These are phyloP conservation scores for Tiphia femorata DNA, from an alignment of 2,888 invertebrate genomes.

Conservation along the genomic window DNA sequence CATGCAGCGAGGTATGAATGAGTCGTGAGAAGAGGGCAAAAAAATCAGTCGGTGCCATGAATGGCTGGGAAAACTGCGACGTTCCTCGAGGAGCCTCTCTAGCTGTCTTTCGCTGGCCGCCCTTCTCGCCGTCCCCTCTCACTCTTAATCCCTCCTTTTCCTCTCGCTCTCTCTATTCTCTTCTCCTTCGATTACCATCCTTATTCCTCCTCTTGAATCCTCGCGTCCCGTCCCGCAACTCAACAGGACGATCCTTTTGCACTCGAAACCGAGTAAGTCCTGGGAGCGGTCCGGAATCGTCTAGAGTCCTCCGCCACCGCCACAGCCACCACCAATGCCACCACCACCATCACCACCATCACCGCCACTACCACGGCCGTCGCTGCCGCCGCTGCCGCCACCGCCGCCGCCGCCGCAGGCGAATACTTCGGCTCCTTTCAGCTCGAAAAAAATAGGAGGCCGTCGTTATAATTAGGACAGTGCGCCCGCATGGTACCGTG, in stretches of 20 bases:
- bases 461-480: slow-evolving; percentile 69
- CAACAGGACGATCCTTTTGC: slow-evolving; percentile 40
- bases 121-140: not conserved
- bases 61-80: slow-evolving; percentile 59
- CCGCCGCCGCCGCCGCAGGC: slow-evolving; percentile 51
- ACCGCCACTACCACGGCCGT: no score
- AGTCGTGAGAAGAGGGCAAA: slow-evolving; percentile 58
- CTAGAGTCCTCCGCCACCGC: no score
- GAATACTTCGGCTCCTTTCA: slow-evolving; percentile 63
- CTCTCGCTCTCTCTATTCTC: slow-evolving; percentile 1
- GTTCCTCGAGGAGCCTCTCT: slow-evolving; percentile 33
- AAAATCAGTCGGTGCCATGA: slow-evolving; percentile 51
- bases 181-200: slow-evolving; percentile 1
- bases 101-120: no score
- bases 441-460: slow-evolving; percentile 59
- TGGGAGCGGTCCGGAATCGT: slow-evolving; percentile 11
- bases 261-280: slow-evolving; percentile 31
- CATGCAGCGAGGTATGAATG: slow-evolving; percentile 61
- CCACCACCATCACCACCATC: no score
- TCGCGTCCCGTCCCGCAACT: not conserved
- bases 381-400: no score
- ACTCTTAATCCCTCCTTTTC: not conserved
- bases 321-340: no score
- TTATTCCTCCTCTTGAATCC: not conserved
- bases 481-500: slow-evolving; percentile 63